Percentiles rank a stretch among this genome's conserved stretches.
Conservation (phyloP, 1,140 invertebrate species). For the Antheraea pernyi region DNA sequence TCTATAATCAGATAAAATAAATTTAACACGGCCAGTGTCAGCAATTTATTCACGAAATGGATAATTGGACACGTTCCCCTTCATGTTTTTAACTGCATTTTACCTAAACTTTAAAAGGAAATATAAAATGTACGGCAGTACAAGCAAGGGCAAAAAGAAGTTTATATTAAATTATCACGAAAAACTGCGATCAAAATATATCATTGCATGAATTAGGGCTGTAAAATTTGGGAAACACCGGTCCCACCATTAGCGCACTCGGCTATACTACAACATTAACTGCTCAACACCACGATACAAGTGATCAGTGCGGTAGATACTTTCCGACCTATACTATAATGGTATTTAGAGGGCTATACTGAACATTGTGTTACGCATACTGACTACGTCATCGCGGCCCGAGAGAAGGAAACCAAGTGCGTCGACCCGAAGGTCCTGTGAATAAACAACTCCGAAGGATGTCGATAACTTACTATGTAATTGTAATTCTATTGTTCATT, state of each 20-base stretch:
- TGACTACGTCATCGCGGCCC: slow-evolving; percentile 9
- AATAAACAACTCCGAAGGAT: neutral
- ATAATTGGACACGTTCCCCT: too few species aligned
- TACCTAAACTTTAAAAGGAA: too few species aligned
- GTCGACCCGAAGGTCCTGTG: neutral
- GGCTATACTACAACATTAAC: neutral
- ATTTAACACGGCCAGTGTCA: too few species aligned
- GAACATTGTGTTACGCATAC: neutral
- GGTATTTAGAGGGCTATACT: neutral
- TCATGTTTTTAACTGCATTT: too few species aligned
- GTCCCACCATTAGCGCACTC: neutral
- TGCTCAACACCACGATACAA: neutral
- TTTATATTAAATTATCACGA: neutral
- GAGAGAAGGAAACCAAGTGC: slow-evolving; percentile 7
- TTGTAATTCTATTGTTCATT: neutral
- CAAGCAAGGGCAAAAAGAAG: neutral
- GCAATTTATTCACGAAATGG: too few species aligned
- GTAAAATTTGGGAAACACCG: neutral
- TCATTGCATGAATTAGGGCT: neutral
- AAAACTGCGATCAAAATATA: neutral
- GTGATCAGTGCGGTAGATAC: neutral
- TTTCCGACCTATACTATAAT: neutral
- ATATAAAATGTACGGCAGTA: too few species aligned
- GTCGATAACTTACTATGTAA: neutral
- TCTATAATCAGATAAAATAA: too few species aligned